Conservation (phyloP, 2,888 invertebrate species). For the Netelia inedita region DNA sequence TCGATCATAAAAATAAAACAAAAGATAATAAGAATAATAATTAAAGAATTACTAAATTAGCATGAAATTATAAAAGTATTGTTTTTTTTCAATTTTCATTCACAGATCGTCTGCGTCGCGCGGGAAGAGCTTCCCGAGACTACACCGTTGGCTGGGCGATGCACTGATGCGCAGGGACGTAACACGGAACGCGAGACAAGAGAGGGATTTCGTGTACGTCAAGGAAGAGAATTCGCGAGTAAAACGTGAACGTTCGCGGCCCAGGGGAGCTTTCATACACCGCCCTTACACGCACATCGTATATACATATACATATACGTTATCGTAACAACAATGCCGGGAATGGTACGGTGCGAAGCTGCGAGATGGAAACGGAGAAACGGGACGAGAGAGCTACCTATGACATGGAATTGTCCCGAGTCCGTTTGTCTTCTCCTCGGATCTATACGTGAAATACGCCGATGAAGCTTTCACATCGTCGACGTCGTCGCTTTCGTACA, state of each 20-base stretch:
- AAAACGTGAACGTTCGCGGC: slow-evolving; percentile 66
- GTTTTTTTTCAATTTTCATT: slow-evolving; percentile 81
- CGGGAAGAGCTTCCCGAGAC: slow-evolving; percentile 93
- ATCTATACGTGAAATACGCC: slow-evolving; percentile 12
- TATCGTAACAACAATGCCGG: slow-evolving; percentile 49
- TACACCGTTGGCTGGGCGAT: slow-evolving; percentile 90
- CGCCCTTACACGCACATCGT: slow-evolving; percentile 61
- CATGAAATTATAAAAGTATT: slow-evolving; percentile 4
- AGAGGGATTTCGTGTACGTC: slow-evolving; percentile 53
- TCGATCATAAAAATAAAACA: too few relatives aligned
- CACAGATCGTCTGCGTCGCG: slow-evolving; percentile 92
- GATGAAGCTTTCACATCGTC: slow-evolving; percentile 32
- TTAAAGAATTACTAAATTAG: neutral
- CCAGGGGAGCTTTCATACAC: slow-evolving; percentile 63
- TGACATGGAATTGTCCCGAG: slow-evolving; percentile 19
- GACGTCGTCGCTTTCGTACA: neutral
- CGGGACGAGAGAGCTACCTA: slow-evolving; percentile 23
- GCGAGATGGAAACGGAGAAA: slow-evolving; percentile 12
- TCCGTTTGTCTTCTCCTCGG: slow-evolving; percentile 25
- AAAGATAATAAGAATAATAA: neutral
- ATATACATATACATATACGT: slow-evolving; percentile 41
- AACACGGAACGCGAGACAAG: slow-evolving; percentile 50
- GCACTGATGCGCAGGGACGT: slow-evolving; percentile 74
- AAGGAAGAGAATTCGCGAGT: slow-evolving; percentile 59
- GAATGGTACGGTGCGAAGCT: slow-evolving; percentile 20